phyloP scores from a whole-genome alignment of 2,888 invertebrate genomes.

The Scaptomyza tumidula region DNA sequence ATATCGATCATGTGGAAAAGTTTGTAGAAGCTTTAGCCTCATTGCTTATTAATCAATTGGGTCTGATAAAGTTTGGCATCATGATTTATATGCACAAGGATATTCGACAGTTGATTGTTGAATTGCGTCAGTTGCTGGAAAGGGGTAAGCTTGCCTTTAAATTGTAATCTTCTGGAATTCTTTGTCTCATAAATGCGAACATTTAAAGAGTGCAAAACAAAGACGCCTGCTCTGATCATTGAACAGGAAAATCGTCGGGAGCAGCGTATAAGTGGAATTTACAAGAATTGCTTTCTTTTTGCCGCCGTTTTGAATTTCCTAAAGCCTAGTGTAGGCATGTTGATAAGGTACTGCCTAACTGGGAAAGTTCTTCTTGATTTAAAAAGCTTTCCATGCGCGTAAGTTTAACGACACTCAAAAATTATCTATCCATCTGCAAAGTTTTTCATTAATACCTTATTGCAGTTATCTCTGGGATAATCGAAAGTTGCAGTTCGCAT shows the following conservation, averaged over 20 bases:
- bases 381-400: slow-evolving; percentile 32
- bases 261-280: slow-evolving; percentile 28
- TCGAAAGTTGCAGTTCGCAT: slow-evolving; percentile 20
- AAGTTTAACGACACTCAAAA: too few species aligned
- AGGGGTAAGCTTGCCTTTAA: slow-evolving; percentile 29
- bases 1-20: slow-evolving; percentile 37
- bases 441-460: too few species aligned
- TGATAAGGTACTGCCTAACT: slow-evolving; percentile 10
- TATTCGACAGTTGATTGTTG: slow-evolving; percentile 24
- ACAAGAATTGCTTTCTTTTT: slow-evolving; percentile 38
- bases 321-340: slow-evolving; percentile 29
- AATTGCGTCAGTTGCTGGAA: slow-evolving; percentile 26
- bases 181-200: too few species aligned
- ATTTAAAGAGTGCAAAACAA: slow-evolving; percentile 28
- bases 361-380: slow-evolving; percentile 33
- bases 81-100: slow-evolving; percentile 35
- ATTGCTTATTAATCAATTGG: slow-evolving; percentile 36
- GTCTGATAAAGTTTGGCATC: slow-evolving; percentile 41
- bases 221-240: slow-evolving; percentile 9
- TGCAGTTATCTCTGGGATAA: slow-evolving; percentile 58
- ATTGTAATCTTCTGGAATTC: not conserved
- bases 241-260: slow-evolving; percentile 35
- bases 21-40: slow-evolving; percentile 47
- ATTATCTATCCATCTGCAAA: too few species aligned
- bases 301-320: slow-evolving; percentile 27